phyloP scores from a whole-genome alignment of 2,888 invertebrate genomes.

The Stegophylla sp. region DNA sequence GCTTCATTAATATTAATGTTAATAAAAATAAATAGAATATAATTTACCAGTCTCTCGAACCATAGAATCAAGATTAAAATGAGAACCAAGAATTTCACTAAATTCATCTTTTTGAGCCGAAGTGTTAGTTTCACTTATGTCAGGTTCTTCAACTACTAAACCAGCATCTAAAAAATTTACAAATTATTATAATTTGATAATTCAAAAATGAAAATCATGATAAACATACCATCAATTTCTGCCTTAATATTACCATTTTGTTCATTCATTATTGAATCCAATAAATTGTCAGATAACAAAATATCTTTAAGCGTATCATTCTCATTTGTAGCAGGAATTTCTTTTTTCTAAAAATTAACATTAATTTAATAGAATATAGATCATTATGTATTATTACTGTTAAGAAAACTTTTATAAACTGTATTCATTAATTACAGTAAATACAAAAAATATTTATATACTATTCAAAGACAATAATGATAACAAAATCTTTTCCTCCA shows the following conservation, averaged over 20 bases:
- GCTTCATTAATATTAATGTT: too few relatives aligned
- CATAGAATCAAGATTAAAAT: conserved; percentile 79
- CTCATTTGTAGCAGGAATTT: conserved; percentile 63
- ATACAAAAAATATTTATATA: too few relatives aligned
- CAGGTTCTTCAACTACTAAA: conserved; percentile 52
- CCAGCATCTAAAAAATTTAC: conserved; percentile 12
- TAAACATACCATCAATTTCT: conserved; percentile 60
- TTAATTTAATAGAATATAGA: too few relatives aligned
- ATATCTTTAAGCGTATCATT: conserved; percentile 73
- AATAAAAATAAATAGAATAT: neutral
- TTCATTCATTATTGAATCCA: conserved; percentile 75
- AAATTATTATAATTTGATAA: neutral
- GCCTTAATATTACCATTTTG: conserved; percentile 65
- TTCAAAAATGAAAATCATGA: neutral
- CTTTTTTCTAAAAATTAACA: conserved; percentile 59
- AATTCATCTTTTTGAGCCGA: conserved; percentile 71
- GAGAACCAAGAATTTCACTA: conserved; percentile 73
- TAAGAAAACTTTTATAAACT: too few relatives aligned
- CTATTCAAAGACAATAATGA: too few relatives aligned
- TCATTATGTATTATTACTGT: too few relatives aligned
- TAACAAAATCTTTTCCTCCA: too few relatives aligned
- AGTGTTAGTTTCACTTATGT: conserved; percentile 18
- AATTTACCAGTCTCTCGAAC: conserved; percentile 69
- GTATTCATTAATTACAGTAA: too few relatives aligned
- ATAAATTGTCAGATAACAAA: conserved; percentile 71